Percentiles rank a stretch among this genome's conserved stretches.
Evolutionary conservation across 2,113 vertebrate genomes (phyloP).

Genomic region (Peromyscus leucopus): DNA sequence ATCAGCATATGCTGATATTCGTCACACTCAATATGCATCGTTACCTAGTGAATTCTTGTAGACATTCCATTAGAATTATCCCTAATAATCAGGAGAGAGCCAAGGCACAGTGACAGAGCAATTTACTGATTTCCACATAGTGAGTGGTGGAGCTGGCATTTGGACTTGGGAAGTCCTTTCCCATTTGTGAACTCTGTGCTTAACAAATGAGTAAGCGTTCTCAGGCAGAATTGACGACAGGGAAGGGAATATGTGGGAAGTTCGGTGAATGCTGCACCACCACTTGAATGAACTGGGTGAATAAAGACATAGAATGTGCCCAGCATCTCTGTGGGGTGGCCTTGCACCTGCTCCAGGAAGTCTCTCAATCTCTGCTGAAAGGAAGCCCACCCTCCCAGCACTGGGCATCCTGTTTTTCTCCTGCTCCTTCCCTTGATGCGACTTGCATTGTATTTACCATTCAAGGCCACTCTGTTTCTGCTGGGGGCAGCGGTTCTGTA

Average conservation of each 20-base stretch:
- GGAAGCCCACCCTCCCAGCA: neutral
- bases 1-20: neutral
- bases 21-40: neutral
- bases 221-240: neutral
- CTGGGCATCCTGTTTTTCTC: neutral
- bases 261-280: neutral
- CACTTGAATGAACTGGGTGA: neutral
- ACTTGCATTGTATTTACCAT: neutral
- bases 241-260: neutral
- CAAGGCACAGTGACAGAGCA: neutral
- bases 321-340: neutral
- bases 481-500: conserved; percentile 62
- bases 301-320: neutral
- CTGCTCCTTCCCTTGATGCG: neutral
- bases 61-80: neutral
- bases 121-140: neutral
- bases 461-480: conserved; percentile 12
- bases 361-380: neutral
- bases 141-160: neutral
- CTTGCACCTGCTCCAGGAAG: neutral
- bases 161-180: neutral
- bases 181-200: neutral
- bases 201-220: neutral
- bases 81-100: neutral
- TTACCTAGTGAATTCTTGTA: neutral